A percentile compares a stretch with the other conserved stretches of the same genome.
These are phyloP conservation scores for Charina bottae DNA, from an alignment of 2,113 vertebrate genomes.

Conservation along the genomic window DNA sequence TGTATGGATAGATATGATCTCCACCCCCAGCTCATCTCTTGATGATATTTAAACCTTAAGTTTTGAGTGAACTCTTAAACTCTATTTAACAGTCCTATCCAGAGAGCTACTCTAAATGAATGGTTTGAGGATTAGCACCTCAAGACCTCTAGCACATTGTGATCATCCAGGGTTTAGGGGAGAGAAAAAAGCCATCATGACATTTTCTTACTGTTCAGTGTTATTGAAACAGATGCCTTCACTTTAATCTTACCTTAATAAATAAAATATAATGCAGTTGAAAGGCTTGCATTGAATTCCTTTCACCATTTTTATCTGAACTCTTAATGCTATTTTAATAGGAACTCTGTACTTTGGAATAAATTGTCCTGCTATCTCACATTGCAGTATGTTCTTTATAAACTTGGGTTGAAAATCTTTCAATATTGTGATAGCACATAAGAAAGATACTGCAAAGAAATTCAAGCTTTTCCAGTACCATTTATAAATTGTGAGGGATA, in stretches of 20 bases:
- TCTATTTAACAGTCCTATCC: neutral
- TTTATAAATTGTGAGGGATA: neutral
- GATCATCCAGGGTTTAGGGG: neutral
- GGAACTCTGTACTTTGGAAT: slow-evolving; percentile 11
- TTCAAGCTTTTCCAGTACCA: neutral
- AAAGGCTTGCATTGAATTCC: slow-evolving; percentile 24
- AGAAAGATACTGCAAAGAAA: neutral
- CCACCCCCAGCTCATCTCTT: neutral
- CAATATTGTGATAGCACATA: slow-evolving; percentile 21
- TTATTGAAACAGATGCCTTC: slow-evolving; percentile 2
- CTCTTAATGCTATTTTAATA: neutral
- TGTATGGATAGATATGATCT: neutral
- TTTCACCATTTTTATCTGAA: slow-evolving; percentile 33
- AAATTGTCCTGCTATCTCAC: slow-evolving; percentile 18
- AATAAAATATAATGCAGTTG: slow-evolving; percentile 30
- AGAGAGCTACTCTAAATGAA: neutral
- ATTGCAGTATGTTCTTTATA: neutral
- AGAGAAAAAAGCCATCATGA: neutral
- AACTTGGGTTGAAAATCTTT: neutral
- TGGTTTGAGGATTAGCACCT: neutral
- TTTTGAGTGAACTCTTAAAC: neutral
- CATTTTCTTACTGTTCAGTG: neutral
- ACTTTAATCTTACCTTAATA: slow-evolving; percentile 31
- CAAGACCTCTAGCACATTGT: neutral
- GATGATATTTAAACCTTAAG: neutral